These are phyloP conservation scores for Labeo rohita DNA, from an alignment of 2,113 vertebrate species.

Conservation along the genomic window DNA sequence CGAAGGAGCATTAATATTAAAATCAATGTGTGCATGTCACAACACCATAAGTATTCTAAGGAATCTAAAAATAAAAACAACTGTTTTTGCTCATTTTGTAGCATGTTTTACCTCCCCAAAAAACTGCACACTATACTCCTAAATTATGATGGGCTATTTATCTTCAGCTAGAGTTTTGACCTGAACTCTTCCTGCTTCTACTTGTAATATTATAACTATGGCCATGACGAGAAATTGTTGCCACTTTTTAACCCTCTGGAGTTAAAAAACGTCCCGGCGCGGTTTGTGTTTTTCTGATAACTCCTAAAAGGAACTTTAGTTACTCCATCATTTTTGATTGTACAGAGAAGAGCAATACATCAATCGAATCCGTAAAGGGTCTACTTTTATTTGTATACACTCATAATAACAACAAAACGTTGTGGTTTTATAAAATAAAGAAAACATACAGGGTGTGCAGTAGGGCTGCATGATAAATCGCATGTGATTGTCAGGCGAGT, in stretches of 20 bases:
- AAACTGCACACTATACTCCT: not conserved
- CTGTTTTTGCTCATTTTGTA: not conserved
- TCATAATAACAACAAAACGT: no score
- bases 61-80: not conserved
- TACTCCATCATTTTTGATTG: no score
- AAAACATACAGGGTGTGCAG: no score
- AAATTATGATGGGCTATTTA: not conserved
- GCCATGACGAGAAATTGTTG: not conserved
- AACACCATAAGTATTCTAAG: not conserved
- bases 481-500: no score
- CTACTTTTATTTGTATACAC: no score
- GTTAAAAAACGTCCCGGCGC: no score
- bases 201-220: not conserved
- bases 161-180: not conserved
- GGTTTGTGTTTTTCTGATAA: no score
- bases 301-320: no score
- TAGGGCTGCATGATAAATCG: no score
- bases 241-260: not conserved
- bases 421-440: no score
- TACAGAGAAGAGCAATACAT: no score
- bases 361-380: no score
- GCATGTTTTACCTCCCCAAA: not conserved
- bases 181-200: not conserved
- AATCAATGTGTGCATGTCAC: not conserved
- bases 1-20: not conserved